These are phyloP conservation scores for Carterocephalus palaemon DNA, from an alignment of 2,888 invertebrate species.

Conservation along the genomic window DNA sequence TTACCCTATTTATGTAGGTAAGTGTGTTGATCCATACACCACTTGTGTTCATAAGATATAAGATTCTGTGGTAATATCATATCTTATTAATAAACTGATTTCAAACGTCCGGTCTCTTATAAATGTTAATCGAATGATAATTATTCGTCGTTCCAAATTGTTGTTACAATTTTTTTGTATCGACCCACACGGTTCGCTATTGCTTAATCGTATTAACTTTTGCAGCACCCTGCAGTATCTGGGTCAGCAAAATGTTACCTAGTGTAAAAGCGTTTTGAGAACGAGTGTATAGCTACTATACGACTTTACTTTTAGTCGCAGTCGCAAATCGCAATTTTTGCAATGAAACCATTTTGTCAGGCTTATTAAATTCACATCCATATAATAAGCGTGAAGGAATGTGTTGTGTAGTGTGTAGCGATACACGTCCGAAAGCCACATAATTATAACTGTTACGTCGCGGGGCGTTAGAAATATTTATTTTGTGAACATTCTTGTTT, in stretches of 20 bases:
- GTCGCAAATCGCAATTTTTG: too few relatives aligned
- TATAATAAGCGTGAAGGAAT: slow-evolving; percentile 54
- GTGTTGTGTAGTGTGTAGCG: slow-evolving; percentile 53
- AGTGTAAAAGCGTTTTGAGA: slow-evolving; percentile 7
- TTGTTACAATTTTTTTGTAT: slow-evolving; percentile 8
- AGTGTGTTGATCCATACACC: too few relatives aligned
- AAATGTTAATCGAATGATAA: slow-evolving; percentile 13
- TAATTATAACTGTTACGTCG: slow-evolving; percentile 24
- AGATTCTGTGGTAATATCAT: too few relatives aligned
- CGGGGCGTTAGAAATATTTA: slow-evolving; percentile 21
- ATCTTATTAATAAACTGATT: too few relatives aligned
- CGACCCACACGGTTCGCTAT: slow-evolving; percentile 18
- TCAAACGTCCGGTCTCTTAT: background rate
- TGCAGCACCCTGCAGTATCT: slow-evolving; percentile 21
- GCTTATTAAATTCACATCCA: slow-evolving; percentile 15
- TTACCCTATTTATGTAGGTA: too few relatives aligned
- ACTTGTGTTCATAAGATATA: too few relatives aligned
- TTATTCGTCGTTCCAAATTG: slow-evolving; percentile 5
- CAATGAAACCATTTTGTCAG: slow-evolving; percentile 15
- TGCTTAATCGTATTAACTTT: slow-evolving; percentile 25
- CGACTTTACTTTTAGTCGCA: background rate
- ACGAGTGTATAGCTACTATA: background rate
- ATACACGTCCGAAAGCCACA: slow-evolving; percentile 48
- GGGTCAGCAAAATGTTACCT: slow-evolving; percentile 22
- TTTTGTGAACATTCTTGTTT: slow-evolving; percentile 20